Evolutionary conservation across 2,797 vertebrate genomes (phyloP), one percentile per base, ranked within the genome.

Genomic region (Bothrops alternatus): DNA sequence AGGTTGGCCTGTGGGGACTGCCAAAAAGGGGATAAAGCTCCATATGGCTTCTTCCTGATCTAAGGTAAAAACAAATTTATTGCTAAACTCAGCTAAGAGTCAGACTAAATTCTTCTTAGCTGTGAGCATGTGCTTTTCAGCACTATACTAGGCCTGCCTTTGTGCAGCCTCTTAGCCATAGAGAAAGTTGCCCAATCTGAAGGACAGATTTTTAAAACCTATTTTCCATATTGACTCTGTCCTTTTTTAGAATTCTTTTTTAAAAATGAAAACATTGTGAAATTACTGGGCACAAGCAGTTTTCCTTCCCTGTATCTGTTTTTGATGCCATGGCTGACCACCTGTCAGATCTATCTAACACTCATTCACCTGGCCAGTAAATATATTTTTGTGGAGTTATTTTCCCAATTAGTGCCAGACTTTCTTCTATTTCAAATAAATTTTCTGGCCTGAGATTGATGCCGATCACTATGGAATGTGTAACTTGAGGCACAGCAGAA

Each of bases 351-450:
- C 56, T 25, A 73, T 60, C 28, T 58, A 60, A n/a, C 25, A 82
- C 56, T 90, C 65, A 73, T 23, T 93, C 88, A 57, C 87, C 86
- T 91, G 47, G 65, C 47, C n/a, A 90, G 26, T 82, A 91, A 47
- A 92, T 47, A 47, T 88, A 69, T 93, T 91, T 90, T 93, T 93
- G 91, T 91, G 65, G 86, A 90, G 56, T 90, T 82, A 78, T 55
- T 90, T 82, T 88, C 86, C 63, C n/a, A 88, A 47, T n/a, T 23
- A 37, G n/a, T 88, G 65, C 65, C 86, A 93, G 89, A 73, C 60
- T 90, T 32, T 90, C 55, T 50, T 88, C 90, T 93, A 61, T 60
- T 90, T 88, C 65, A 90, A 88, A 14, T 90, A n/a, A 50, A 73
- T 87, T 58, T 87, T 78, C 53, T 90, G 85, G 85, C 91, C 56